Conservation (phyloP, 2,888 invertebrate genomes). For the Tethea ocularis region DNA sequence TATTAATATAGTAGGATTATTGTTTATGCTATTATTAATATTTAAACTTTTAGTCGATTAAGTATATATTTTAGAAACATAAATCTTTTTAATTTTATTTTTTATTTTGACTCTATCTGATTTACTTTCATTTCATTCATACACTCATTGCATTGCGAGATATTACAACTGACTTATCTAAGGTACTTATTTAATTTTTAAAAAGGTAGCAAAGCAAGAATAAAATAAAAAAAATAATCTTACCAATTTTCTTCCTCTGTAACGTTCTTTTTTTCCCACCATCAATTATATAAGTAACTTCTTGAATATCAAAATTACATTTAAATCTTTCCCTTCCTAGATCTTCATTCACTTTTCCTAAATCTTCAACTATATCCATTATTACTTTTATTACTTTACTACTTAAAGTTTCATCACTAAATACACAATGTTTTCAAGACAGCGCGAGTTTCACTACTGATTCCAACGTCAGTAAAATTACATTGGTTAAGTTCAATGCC, state of each 20-base stretch:
- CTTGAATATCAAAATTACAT: conserved; percentile 88
- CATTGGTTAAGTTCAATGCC: neutral
- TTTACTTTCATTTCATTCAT: no score
- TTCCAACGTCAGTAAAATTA: neutral
- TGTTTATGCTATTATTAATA: no score
- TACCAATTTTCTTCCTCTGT: conserved; percentile 82
- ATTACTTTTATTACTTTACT: neutral
- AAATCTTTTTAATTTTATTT: no score
- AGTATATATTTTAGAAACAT: no score
- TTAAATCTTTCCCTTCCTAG: conserved; percentile 87
- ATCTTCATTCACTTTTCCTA: conserved; percentile 84
- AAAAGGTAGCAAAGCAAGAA: no score
- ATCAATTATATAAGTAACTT: conserved; percentile 90
- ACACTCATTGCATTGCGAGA: no score
- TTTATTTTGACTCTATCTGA: no score
- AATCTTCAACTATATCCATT: conserved; percentile 26
- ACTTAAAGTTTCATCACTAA: neutral
- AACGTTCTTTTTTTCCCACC: conserved; percentile 88
- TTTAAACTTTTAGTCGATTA: no score
- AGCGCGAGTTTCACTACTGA: neutral
- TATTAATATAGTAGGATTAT: no score
- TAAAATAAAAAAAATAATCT: no score
- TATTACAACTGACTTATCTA: no score
- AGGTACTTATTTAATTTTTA: no score
- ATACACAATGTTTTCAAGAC: neutral